phyloP scores from a whole-genome alignment of 2,113 vertebrate genomes.

The Probosciger aterrimus region DNA sequence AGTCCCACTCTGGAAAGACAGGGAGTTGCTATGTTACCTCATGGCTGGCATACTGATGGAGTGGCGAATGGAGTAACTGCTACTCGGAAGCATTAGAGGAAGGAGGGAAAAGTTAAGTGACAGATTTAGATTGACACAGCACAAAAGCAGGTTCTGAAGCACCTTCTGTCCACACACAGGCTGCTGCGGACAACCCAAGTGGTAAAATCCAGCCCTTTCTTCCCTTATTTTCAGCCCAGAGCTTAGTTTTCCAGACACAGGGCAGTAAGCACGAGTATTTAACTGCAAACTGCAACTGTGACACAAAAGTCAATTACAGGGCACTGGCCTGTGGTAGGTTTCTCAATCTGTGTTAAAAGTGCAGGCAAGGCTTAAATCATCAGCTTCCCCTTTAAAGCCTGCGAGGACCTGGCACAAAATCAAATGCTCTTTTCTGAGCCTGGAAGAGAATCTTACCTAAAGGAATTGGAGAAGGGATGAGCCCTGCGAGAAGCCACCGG shows the following conservation, averaged over 20 bases:
- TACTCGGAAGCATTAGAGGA: slow-evolving; percentile 85
- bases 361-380: not conserved
- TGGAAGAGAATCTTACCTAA: slow-evolving; percentile 87
- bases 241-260: not conserved
- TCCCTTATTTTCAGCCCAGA: not conserved
- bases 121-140: not conserved
- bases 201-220: not conserved
- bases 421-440: not conserved
- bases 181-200: not conserved
- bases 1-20: not conserved
- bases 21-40: slow-evolving; percentile 85
- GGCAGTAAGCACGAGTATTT: not conserved
- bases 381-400: not conserved
- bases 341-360: not conserved
- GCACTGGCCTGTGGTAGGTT: not conserved
- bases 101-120: slow-evolving; percentile 77
- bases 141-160: not conserved
- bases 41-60: slow-evolving; percentile 99
- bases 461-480: slow-evolving; percentile 93
- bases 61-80: slow-evolving; percentile 97
- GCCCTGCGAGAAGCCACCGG: slow-evolving; percentile 79
- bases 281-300: not conserved
- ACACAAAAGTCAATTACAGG: not conserved
- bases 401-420: not conserved
- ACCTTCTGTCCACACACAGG: not conserved